These are phyloP conservation scores for Pygoscelis adeliae DNA, from an alignment of 2,113 vertebrate species.

Conservation along the genomic window DNA sequence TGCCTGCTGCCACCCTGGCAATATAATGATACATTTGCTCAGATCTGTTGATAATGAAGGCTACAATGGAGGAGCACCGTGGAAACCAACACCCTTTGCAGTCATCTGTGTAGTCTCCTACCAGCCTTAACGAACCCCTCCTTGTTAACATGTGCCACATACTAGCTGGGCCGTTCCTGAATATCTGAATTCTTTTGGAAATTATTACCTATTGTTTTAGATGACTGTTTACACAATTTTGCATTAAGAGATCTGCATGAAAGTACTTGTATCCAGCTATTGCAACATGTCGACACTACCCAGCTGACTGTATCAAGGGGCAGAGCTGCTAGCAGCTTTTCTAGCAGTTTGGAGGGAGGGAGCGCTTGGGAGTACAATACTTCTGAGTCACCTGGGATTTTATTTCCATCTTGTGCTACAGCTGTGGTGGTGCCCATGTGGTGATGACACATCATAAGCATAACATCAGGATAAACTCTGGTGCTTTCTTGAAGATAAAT, in stretches of 20 bases:
- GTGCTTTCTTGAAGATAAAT: not conserved
- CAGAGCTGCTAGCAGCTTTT: not conserved
- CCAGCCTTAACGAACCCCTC: not conserved
- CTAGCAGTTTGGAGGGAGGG: not conserved
- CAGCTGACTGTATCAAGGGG: not conserved
- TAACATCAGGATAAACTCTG: not conserved
- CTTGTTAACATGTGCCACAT: not conserved
- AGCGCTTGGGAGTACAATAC: not conserved
- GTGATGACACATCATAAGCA: not conserved
- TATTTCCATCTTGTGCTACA: not conserved
- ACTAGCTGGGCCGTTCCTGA: not conserved
- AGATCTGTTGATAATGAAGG: not conserved
- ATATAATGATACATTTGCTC: not conserved
- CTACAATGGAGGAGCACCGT: not conserved
- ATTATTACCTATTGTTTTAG: not conserved
- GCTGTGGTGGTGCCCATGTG: not conserved
- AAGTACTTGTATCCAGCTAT: not conserved
- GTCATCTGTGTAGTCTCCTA: not conserved
- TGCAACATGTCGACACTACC: not conserved
- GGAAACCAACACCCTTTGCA: not conserved
- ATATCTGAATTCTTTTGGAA: not conserved
- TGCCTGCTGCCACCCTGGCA: not conserved
- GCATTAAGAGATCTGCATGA: not conserved
- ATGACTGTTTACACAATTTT: not conserved
- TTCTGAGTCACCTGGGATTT: conserved; percentile 14